A percentile compares a stretch with the other conserved stretches of the same genome.
Evolutionary conservation across 1,140 invertebrate species (phyloP).

Genomic region (Camponotus floridanus): DNA sequence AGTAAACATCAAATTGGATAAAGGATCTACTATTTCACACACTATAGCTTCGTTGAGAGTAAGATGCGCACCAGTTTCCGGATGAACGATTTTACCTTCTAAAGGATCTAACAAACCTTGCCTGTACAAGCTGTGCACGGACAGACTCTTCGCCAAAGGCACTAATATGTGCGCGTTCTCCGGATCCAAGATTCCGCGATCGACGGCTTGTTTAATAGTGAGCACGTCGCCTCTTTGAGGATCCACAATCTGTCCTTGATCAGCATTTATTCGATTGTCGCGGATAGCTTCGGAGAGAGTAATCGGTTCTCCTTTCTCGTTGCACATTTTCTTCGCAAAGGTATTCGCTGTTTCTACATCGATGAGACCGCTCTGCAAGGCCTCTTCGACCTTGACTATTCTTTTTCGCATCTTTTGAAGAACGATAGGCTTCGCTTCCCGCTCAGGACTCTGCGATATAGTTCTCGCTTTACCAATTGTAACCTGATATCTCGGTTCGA

Average conservation of each 20-base stretch:
- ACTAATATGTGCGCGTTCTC: constrained; percentile 92
- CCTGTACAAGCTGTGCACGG: constrained; percentile 92
- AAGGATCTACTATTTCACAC: constrained; percentile 94
- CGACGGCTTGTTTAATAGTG: constrained; percentile 93
- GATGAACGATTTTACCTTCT: constrained; percentile 94
- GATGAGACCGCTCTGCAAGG: constrained; percentile 91
- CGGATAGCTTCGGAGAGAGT: constrained; percentile 92
- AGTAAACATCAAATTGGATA: constrained; percentile 87
- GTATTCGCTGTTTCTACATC: constrained; percentile 91
- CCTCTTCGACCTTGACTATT: constrained; percentile 90
- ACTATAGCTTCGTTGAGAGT: constrained; percentile 93
- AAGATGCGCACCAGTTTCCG: constrained; percentile 93
- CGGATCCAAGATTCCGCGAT: constrained; percentile 93
- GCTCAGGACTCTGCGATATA: constrained; percentile 86
- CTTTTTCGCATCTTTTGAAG: constrained; percentile 93
- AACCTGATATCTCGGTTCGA: constrained; percentile 90
- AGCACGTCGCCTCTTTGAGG: constrained; percentile 92
- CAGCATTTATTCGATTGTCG: constrained; percentile 91
- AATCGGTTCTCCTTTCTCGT: constrained; percentile 75
- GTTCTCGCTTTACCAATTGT: constrained; percentile 88
- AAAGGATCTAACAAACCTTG: constrained; percentile 94
- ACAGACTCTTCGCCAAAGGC: constrained; percentile 93
- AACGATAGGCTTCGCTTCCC: constrained; percentile 90
- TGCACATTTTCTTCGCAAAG: constrained; percentile 87
- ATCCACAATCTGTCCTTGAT: constrained; percentile 93